Base-by-base conservation (phyloP, 2,888 invertebrate genomes). In the Cremastinae sp. region DNA sequence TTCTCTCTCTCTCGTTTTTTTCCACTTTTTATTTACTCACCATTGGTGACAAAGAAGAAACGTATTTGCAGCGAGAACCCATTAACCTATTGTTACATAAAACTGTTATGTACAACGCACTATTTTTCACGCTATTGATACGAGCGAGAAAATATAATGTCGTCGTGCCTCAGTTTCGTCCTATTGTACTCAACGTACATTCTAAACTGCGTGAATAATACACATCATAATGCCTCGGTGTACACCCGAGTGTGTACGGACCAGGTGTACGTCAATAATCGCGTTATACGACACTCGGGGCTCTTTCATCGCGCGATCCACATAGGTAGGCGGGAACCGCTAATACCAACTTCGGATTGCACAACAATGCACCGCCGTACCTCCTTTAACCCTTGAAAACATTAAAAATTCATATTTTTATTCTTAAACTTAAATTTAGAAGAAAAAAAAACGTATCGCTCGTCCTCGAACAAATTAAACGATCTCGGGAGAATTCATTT, bases 111-210 rank as follows among this genome's bases (percentile, higher is more conserved):
- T 66, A 71, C 66, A 75, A 75, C 70, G 65, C 59, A 71, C 71
- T 71, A 75, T 71, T 75, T 71, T 75, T 75, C 66, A 75, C 66
- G 71, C 71, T 62, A 71, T 75, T 75, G 75, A 75, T 75, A 75
- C 75, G 28, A 65, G 53, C 65, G 64, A 54, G 62, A 75, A 70
- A 75, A 70, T 70, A 75, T 70, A 28, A 28, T 28, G 28, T 28
- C 28, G 75, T 65, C 70, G 65, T 38, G 65, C 65, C 75, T 61
- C 71, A 54, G 75, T 75, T 75, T 62, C 61, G 75, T 66, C 75
- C 66, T 22, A 75, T 75, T 75, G 75, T 75, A 28, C 28, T 34
- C 47, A 28, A 36, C 36, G 54, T 20, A 71, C 61, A 54, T 71
- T 75, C 61, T 75, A 71, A 71, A 75, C 66, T 73, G 59, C 59